Evolutionary conservation across 2,888 invertebrate genomes (phyloP).

Genomic region (Stratiomys singularior): DNA sequence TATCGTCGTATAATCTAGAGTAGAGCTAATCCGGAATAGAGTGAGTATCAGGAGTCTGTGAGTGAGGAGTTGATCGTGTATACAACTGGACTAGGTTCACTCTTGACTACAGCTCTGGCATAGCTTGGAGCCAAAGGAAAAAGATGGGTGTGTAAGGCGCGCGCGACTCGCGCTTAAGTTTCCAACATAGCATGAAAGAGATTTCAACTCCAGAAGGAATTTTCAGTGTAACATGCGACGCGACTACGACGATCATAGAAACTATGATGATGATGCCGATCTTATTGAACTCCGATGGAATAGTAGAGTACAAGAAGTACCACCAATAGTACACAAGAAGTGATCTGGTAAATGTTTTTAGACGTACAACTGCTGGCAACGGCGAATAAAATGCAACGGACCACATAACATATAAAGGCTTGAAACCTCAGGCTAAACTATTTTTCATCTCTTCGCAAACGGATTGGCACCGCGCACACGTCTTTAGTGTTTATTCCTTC

Average conservation of each 20-base stretch:
- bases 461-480: constrained; percentile 24
- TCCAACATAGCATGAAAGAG: constrained; percentile 12
- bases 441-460: neutral
- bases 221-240: constrained; percentile 18
- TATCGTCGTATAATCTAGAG: constrained; percentile 50
- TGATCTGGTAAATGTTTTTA: constrained; percentile 30
- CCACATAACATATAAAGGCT: constrained; percentile 22
- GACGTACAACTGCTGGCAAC: constrained; percentile 7
- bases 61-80: neutral
- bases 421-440: constrained; percentile 9
- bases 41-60: constrained; percentile 40
- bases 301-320: constrained; percentile 39
- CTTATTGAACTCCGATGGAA: constrained; percentile 41
- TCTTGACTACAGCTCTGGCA: constrained; percentile 7
- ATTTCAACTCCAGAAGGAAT: constrained; percentile 19
- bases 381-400: constrained; percentile 26
- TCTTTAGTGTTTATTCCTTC: neutral
- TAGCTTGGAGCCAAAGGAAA: constrained; percentile 1
- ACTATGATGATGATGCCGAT: constrained; percentile 18
- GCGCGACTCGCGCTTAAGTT: constrained; percentile 15
- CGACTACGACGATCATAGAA: too few species aligned
- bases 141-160: constrained; percentile 38
- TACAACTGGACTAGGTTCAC: neutral
- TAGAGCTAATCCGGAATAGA: constrained; percentile 49
- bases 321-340: constrained; percentile 38